Evolutionary conservation across 2,113 vertebrate species (phyloP), one percentile per base, ranked within the genome.

Genomic region (Rana temporaria): DNA sequence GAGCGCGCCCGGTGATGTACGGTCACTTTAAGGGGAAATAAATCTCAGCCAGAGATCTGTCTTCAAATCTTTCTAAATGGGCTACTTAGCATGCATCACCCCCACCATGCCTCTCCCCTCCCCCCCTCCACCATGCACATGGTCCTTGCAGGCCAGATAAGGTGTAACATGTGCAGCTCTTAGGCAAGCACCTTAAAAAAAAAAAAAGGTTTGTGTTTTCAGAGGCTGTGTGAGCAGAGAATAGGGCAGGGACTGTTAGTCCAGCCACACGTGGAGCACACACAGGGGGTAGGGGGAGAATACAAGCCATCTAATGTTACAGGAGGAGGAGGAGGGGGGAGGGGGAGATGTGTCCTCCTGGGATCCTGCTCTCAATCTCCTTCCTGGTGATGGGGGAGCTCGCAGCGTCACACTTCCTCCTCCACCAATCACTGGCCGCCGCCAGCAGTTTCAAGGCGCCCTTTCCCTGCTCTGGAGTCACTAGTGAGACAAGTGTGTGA

Each of bases 341-440:
- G 79, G 79, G 79, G 67, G 38, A 22, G 60, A 24, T 64, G 59
- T 74, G 69, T 69, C 79, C 79, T 82, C 79, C 69, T 82, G 79
- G 79, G 79, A 82, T 73, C 48, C 69, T 82, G 69, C 48, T 82
- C 69, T 82, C 69, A 63, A 30, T 72, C 79, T 73, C 79, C 79
- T 81, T 81, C 79, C 79, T 81, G 79, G 62, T 81, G 59, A 81
- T 81, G 79, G 78, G 78, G 78, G 78, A 60, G 66, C 55, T 60
- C 30, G 34, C 75, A 19, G 79, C 79, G 79, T 82, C 79, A 82
- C 69, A 9, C 60, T 26, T 24, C 1, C 56, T 30, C 42, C 42
- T 65, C 79, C 59, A 18, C 79, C 79, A 82, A 82, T 82, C 60
- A 60, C 20, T 18, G 20, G 0, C 14, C 14, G 17, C 38, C 60